Percentiles rank a stretch among this genome's conserved stretches.
Conservation (phyloP, 2,888 invertebrate species). For the Enchytraeus crypticus region DNA sequence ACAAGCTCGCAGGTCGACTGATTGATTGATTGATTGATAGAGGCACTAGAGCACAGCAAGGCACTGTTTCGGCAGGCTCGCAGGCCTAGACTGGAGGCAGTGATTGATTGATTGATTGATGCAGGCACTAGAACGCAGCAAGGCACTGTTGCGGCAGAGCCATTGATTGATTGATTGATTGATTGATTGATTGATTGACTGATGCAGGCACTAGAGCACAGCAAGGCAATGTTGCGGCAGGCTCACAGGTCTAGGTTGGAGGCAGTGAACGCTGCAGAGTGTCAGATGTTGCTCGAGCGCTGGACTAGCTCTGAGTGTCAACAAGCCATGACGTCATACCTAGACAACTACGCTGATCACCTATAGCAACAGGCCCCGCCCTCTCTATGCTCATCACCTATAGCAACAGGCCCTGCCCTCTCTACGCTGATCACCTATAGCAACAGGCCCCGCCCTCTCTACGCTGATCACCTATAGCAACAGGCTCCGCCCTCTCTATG, state of each 20-base stretch:
- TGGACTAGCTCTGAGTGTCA: conserved; percentile 70
- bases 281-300: conserved; percentile 61
- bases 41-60: conserved; percentile 50
- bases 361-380: conserved; percentile 10
- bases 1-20: conserved; percentile 47
- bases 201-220: conserved; percentile 49
- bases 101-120: background rate
- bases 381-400: no score
- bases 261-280: conserved; percentile 60
- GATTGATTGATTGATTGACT: background rate
- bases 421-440: no score
- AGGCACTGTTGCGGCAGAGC: background rate
- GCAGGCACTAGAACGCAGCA: no score
- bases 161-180: background rate
- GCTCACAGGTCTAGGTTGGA: conserved; percentile 57
- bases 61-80: conserved; percentile 56
- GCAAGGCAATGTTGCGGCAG: conserved; percentile 54
- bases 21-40: background rate
- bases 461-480: no score
- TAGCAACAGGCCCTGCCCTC: no score
- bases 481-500: no score
- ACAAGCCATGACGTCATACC: conserved; percentile 45
- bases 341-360: conserved; percentile 40
- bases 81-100: conserved; percentile 51
- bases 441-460: no score